Conservation (phyloP, 2,888 invertebrate genomes). For the Embidobia sp. region DNA sequence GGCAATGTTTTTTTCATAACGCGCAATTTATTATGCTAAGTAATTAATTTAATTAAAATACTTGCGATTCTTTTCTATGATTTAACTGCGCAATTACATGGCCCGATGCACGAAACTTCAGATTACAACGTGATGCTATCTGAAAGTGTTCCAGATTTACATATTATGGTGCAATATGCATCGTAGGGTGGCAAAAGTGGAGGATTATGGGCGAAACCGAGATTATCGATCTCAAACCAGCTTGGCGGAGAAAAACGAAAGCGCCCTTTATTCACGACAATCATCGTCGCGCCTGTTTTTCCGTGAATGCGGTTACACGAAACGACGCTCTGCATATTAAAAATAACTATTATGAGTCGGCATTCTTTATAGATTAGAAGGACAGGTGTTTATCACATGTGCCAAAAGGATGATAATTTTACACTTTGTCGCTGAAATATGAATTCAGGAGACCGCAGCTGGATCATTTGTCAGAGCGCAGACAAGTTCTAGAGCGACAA, state of each 20-base stretch:
- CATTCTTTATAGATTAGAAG: conserved; percentile 74
- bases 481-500: conserved; percentile 11
- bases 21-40: background rate
- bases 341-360: conserved; percentile 44
- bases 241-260: conserved; percentile 20
- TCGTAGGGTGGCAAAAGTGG: conserved; percentile 46
- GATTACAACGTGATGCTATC: conserved; percentile 56
- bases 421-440: too few species aligned
- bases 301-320: conserved; percentile 54
- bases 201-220: conserved; percentile 55
- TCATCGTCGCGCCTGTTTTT: conserved; percentile 65
- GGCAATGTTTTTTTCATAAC: conserved; percentile 1
- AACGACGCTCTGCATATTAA: conserved; percentile 68
- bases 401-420: too few species aligned
- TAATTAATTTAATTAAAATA: conserved; percentile 31
- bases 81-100: conserved; percentile 29
- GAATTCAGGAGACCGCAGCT: background rate
- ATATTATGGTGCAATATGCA: conserved; percentile 57
- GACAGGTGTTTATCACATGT: conserved; percentile 67
- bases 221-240: conserved; percentile 58
- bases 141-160: conserved; percentile 53
- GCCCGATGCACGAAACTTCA: conserved; percentile 48
- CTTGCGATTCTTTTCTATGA: conserved; percentile 22
- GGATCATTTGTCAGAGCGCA: background rate
- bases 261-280: conserved; percentile 47